These are phyloP conservation scores for Leptopterna dolabrata DNA, from an alignment of 2,888 invertebrate genomes.

Conservation along the genomic window DNA sequence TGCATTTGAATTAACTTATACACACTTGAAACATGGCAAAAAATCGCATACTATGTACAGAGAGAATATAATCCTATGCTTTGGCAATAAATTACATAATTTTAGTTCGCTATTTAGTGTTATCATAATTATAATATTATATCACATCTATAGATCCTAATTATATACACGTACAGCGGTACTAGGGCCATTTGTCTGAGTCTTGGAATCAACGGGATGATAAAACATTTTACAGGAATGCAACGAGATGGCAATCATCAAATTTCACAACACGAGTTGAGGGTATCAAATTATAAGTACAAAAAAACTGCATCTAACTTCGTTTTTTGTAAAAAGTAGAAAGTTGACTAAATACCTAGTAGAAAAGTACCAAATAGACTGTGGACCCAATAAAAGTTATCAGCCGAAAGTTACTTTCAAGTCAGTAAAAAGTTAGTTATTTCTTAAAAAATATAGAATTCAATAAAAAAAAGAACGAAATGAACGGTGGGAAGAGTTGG, in stretches of 20 bases:
- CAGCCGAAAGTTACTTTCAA: neutral
- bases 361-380: constrained; percentile 33
- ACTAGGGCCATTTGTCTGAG: neutral
- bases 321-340: neutral
- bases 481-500: neutral
- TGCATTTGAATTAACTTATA: constrained; percentile 35
- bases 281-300: constrained; percentile 1
- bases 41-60: constrained; percentile 25
- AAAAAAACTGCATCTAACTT: constrained; percentile 1
- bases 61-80: constrained; percentile 29
- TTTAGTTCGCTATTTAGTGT: neutral
- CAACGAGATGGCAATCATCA: neutral
- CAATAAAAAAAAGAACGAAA: neutral
- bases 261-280: neutral
- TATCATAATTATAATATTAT: neutral
- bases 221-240: neutral
- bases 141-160: constrained; percentile 38
- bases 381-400: constrained; percentile 26
- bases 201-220: neutral
- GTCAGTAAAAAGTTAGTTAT: neutral
- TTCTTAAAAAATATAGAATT: neutral
- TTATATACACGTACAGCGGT: constrained; percentile 9
- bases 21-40: constrained; percentile 5
- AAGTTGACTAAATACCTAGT: constrained; percentile 4
- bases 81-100: constrained; percentile 46